phyloP scores from a whole-genome alignment of 2,888 invertebrate species.

The Allacma fusca region DNA sequence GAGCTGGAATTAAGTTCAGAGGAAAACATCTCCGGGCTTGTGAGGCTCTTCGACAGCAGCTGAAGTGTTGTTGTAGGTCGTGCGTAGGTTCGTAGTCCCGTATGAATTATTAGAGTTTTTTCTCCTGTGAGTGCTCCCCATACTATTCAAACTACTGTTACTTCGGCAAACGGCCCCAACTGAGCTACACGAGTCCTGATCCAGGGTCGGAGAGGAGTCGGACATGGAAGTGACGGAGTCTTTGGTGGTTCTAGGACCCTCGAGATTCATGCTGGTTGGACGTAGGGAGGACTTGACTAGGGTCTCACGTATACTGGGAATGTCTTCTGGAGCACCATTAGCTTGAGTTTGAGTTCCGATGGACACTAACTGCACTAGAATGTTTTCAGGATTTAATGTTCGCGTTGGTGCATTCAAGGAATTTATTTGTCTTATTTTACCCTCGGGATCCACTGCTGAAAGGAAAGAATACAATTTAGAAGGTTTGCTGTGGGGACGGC shows the following conservation, averaged over 20 bases:
- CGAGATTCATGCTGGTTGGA: too few relatives aligned
- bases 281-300: too few relatives aligned
- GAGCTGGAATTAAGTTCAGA: background rate
- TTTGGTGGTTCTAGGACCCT: background rate
- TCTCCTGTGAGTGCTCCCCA: constrained; percentile 22
- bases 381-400: background rate
- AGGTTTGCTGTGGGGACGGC: background rate
- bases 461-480: background rate
- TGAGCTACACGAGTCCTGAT: constrained; percentile 24
- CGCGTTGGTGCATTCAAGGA: constrained; percentile 17
- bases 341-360: constrained; percentile 33
- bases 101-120: constrained; percentile 40
- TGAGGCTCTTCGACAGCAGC: background rate
- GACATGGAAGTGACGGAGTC: constrained; percentile 42
- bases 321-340: background rate
- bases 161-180: constrained; percentile 23
- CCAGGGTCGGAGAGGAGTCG: constrained; percentile 19
- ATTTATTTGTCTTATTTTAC: constrained; percentile 24
- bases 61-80: background rate
- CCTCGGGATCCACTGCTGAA: constrained; percentile 28
- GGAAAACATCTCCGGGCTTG: background rate
- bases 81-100: background rate
- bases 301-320: too few relatives aligned
- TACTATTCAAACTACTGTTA: constrained; percentile 42
- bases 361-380: constrained; percentile 2